Evolutionary conservation across 2,797 vertebrate species (phyloP).

Genomic region (Sebastes itinus): DNA sequence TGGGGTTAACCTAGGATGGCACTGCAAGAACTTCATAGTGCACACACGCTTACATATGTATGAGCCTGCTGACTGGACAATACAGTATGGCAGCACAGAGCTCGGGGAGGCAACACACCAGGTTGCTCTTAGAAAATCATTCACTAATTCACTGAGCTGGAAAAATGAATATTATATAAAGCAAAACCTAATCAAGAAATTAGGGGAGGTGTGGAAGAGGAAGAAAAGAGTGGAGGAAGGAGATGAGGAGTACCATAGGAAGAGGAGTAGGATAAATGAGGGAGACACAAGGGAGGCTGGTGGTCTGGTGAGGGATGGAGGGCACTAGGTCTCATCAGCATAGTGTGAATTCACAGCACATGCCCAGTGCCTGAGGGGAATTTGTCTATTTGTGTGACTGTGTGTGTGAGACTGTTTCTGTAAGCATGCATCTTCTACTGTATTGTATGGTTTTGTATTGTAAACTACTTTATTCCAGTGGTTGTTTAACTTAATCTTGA

Average conservation of each 20-base stretch:
- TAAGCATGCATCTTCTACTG: neutral
- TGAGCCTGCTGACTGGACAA: slow-evolving; percentile 22
- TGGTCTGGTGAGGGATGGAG: neutral
- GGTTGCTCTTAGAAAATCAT: slow-evolving; percentile 30
- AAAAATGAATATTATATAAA: slow-evolving; percentile 32
- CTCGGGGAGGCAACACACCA: slow-evolving; percentile 1
- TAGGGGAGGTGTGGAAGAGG: neutral
- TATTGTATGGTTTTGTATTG: neutral
- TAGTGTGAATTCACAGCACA: slow-evolving; percentile 13
- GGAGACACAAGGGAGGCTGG: neutral
- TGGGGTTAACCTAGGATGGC: no score
- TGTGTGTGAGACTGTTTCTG: neutral
- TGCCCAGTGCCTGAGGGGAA: neutral
- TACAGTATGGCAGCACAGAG: neutral
- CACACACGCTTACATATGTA: neutral
- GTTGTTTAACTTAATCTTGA: neutral
- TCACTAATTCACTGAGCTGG: slow-evolving; percentile 37
- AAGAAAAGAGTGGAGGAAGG: neutral
- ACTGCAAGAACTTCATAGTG: neutral
- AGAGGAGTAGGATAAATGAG: neutral
- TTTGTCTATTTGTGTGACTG: neutral
- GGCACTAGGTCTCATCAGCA: neutral
- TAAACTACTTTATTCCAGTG: neutral
- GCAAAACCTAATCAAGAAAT: slow-evolving; percentile 45
- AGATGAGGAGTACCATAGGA: neutral